Conservation (phyloP, 2,797 vertebrate genomes). For the Halcyon leucocephala region DNA sequence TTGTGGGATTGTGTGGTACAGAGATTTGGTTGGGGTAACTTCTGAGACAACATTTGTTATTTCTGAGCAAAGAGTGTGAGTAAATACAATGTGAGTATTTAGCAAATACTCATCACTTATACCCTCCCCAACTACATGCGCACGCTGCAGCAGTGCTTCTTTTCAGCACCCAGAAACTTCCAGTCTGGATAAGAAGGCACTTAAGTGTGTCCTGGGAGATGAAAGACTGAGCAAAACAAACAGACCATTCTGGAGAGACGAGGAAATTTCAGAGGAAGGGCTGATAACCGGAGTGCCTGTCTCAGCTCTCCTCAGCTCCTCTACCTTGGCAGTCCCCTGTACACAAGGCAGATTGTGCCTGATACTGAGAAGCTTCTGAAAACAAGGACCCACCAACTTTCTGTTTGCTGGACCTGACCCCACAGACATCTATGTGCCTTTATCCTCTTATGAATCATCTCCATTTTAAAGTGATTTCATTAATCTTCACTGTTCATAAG, state of each 20-base stretch:
- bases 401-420: background rate
- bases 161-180: background rate
- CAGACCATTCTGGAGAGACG: background rate
- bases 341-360: background rate
- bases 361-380: background rate
- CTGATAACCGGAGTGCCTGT: background rate
- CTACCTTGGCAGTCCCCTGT: background rate
- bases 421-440: background rate
- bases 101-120: background rate
- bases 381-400: fast-evolving
- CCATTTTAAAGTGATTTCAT: background rate
- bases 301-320: background rate
- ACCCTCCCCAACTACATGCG: background rate
- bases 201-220: background rate
- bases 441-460: background rate
- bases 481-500: background rate
- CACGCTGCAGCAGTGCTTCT: background rate
- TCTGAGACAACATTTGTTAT: background rate
- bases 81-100: background rate
- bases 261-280: background rate
- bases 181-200: background rate
- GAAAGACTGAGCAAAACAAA: background rate
- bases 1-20: background rate
- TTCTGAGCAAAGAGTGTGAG: background rate
- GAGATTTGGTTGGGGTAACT: background rate